Percentiles rank a stretch among this genome's conserved stretches.
phyloP scores from a whole-genome alignment of 2,113 vertebrate genomes.

The Rhinolophus ferrumequinum region DNA sequence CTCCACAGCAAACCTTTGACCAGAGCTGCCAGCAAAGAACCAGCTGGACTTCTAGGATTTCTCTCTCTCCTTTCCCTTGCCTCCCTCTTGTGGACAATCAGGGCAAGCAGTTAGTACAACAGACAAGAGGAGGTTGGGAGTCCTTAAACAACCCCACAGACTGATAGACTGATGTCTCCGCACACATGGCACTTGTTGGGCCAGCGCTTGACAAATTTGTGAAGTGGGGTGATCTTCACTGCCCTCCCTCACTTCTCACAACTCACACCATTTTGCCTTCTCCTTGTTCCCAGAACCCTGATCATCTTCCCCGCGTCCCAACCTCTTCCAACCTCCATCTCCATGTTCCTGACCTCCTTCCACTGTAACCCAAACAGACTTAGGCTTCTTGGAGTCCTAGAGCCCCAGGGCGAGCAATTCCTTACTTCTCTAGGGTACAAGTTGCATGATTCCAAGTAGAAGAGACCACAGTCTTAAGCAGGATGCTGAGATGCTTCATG shows the following conservation, averaged over 20 bases:
- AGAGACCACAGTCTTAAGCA: background rate
- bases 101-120: background rate
- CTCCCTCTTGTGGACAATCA: conserved; percentile 76
- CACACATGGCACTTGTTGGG: accelerated
- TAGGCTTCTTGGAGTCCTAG: background rate
- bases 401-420: background rate
- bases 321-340: background rate
- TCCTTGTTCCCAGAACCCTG: background rate
- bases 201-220: too few relatives aligned
- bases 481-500: background rate
- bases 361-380: background rate
- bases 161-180: accelerated
- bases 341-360: background rate
- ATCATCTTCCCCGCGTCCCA: background rate
- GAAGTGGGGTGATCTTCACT: background rate
- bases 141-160: too few relatives aligned
- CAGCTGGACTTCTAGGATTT: background rate
- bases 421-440: background rate
- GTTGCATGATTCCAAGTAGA: background rate
- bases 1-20: conserved; percentile 27
- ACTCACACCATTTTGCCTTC: background rate
- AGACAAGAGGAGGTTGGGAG: accelerated
- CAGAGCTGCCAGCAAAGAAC: conserved; percentile 13
- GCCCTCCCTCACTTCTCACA: background rate
- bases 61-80: conserved; percentile 54